Evolutionary conservation across 2,888 invertebrate species (phyloP), one percentile per base, ranked within the genome.

Genomic region (Zygogramma bicolorata): DNA sequence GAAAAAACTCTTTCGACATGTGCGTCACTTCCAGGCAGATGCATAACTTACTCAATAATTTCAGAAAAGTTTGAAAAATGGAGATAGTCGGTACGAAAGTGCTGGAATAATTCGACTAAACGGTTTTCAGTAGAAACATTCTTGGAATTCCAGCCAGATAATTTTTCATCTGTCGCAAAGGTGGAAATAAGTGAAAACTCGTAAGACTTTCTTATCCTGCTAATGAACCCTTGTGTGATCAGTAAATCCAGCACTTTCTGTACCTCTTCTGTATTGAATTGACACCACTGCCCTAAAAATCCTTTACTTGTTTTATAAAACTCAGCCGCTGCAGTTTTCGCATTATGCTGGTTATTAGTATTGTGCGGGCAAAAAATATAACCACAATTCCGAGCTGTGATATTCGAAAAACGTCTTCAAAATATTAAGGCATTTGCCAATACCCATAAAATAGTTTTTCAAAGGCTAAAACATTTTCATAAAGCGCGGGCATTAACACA

Each of bases 161-260:
- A 6, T 31, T 31, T 4, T 49, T 49, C 15, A 20, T n/a, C n/a
- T n/a, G n/a, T n/a, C n/a, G n/a, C n/a, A n/a, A n/a, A n/a, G n/a
- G n/a, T n/a, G n/a, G n/a, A 49, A 49, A n/a, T 5, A 49, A 49
- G n/a, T 20, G 49, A n/a, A 49, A 49, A 49, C 49, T 49, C 49
- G 7, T 49, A 65, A 65, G 15, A 65, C 29, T 53, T 34, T 18
- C 29, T 22, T 53, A 57, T 53, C 20, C 66, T 66, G 25, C 5
- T 66, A 66, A 66, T 13, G 57, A 66, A 66, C 40, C 53, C 15
- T 57, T 57, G 22, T 5, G 20, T 66, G 34, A 66, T 66, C 34
- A n/a, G n/a, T 53, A 53, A 66, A 53, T 25, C 20, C 58, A 66
- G 8, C 66, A 57, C 57, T 34, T 13, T 66, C 66, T 66, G 53